Conservation (phyloP, 1,140 invertebrate species). For the Sinonovacula constricta region DNA sequence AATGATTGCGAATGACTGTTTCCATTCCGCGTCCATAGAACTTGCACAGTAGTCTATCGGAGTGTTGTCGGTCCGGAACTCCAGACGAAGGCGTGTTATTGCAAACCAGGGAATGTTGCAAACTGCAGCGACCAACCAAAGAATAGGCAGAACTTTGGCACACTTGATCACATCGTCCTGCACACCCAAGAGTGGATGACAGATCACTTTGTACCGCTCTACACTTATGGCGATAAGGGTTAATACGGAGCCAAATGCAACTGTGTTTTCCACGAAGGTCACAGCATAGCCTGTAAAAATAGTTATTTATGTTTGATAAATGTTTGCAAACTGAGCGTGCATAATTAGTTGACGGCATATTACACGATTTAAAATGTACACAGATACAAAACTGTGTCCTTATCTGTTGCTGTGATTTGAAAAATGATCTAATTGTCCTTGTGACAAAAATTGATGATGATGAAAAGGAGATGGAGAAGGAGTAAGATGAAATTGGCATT, state of each 20-base stretch:
- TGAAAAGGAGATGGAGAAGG: too few species aligned
- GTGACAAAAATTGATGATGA: too few species aligned
- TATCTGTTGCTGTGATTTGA: too few species aligned
- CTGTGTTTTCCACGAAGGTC: constrained; percentile 93
- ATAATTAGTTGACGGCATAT: too few species aligned
- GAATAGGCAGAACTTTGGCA: constrained; percentile 29
- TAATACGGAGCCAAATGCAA: constrained; percentile 93
- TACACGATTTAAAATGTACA: too few species aligned
- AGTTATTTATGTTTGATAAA: too few species aligned
- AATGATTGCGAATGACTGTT: constrained; percentile 34
- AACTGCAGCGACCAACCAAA: constrained; percentile 48
- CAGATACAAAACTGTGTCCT: too few species aligned
- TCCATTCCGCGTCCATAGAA: constrained; percentile 22
- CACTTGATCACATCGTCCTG: constrained; percentile 8
- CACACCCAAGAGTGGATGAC: constrained; percentile 85
- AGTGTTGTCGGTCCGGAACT: constrained; percentile 37
- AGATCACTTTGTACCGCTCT: constrained; percentile 96
- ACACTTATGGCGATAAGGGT: constrained; percentile 92
- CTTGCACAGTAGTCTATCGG: constrained; percentile 49
- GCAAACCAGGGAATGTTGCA: constrained; percentile 47
- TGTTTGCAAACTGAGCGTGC: too few species aligned
- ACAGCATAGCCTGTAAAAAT: constrained; percentile 83
- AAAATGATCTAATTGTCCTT: too few species aligned
- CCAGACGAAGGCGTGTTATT: constrained; percentile 45
- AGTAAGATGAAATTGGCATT: too few species aligned